Base-by-base conservation (phyloP, 2,888 invertebrate species). In the Himalopsyche kuldschensis region DNA sequence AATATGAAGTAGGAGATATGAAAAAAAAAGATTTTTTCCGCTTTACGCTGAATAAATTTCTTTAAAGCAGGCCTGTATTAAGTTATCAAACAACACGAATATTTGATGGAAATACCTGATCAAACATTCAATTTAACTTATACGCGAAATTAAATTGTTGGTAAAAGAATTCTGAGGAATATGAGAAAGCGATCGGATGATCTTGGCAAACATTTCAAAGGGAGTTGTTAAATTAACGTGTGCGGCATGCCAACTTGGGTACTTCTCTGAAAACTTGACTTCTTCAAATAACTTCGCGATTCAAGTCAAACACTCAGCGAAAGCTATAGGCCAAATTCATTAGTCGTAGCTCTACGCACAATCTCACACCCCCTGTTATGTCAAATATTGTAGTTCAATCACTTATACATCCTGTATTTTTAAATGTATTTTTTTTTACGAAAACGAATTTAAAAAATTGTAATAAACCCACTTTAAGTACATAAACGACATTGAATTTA, bases 171-270 rank as follows among this genome's bases (percentile, higher is more conserved):
- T 69, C 27, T 27, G 69, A 15, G 69, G 27, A 69, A 69, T 69
- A 69, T 69, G 69, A 69, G 69, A 69, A 69, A 69, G 69, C 30
- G 69, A 69, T 30, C 69, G 69, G 69, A 69, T 69, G 69, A 69
- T 69, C 69, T 69, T 69, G 69, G 69, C 69, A 69, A 69, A 69
- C 69, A 69, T 69, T 27, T 69, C 31, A 79, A 79, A 79, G 47
- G 46, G 31, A 79, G 46, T 47, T 79, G 31, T 79, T 79, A 75
- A 82, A 82, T 82, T 79, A 82, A 79, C 79, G 75, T 82, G 78
- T 69, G 48, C 79, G 79, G 63, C 78, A 75, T 82, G 79, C 75
- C 79, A 79, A 79, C 82, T 78, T 78, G 77, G 31, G 27, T 76
- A 77, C 77, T 79, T 80, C 75, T 47, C 46, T 17, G 32, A 80